Base-by-base conservation (phyloP, 2,113 vertebrate genomes). In the Jaculus jaculus region DNA sequence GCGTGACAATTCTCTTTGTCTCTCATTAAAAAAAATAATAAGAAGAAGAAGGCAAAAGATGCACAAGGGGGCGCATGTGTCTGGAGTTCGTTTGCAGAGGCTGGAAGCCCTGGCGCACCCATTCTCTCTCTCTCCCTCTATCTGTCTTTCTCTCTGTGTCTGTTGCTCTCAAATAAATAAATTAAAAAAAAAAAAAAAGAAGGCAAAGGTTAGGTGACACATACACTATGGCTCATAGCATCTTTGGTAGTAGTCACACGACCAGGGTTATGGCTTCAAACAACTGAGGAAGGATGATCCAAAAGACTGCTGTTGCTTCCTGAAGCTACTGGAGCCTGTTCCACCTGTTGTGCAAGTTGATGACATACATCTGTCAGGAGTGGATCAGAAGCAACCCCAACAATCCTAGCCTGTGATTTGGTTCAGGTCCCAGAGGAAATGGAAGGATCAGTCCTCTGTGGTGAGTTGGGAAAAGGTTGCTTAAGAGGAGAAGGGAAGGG, bases 271-370 rank as follows among this genome's bases (percentile, higher is more conserved):
- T 3, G 37, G 69, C 71, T 84, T 86, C 37, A 13, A 54, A 60
- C 75, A 1, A 32, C 47, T 28, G n/a, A 47, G 30, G 30, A 86
- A 58, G 26, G 61, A 58, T 47, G 86, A 66, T n/a, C 37, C 42
- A 13, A 30, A 82, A 73, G 72, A 21, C 5, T n/a, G 60, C 54
- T 7, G 11, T 32, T 63, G 68, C 88, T 58, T 86, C 79, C 80
- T 20, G 83, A 12, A 30, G 54, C 94, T 69, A 47, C 66, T 11
- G 16, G 26, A 89, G 63, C 96, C 87, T 69, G 95, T 84, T 94
- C 80, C 58, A 73, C 96, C 77, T 77, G 94, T 63, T 39, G 1
- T 8, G 42, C 95, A 81, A 84, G 95, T 77, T 60, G 87, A n/a
- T 94, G 93, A 94, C 81, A 65, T 0, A 78, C 66, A 68, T 72